Percentiles rank a stretch among this genome's conserved stretches.
These are phyloP conservation scores for Larimichthys crocea DNA, from an alignment of 2,113 vertebrate genomes.

Conservation along the genomic window DNA sequence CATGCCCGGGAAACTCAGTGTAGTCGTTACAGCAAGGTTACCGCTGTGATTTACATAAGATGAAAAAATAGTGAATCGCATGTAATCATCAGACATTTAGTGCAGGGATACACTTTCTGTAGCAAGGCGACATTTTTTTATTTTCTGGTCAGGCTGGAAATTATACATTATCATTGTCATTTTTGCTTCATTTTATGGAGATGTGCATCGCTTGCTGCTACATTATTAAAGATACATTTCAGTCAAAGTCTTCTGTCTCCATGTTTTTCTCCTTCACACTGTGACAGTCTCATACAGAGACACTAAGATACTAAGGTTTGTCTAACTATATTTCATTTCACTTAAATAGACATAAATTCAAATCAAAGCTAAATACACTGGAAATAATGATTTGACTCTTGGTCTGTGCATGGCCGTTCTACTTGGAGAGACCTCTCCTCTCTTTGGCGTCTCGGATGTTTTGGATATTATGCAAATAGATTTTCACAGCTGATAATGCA, in stretches of 20 bases:
- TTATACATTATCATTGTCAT: not conserved
- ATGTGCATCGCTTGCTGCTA: not conserved
- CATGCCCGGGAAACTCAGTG: not conserved
- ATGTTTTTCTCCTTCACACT: not conserved
- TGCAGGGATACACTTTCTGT: not conserved
- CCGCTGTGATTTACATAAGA: not conserved
- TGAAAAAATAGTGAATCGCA: not conserved
- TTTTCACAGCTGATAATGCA: not conserved
- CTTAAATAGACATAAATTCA: not conserved
- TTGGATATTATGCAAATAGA: conserved; percentile 21
- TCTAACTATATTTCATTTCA: not conserved
- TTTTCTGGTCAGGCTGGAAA: not conserved
- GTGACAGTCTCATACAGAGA: not conserved
- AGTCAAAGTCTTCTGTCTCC: not conserved
- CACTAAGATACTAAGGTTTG: not conserved
- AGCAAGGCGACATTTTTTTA: not conserved
- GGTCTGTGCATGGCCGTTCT: not conserved
- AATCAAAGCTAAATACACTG: not conserved
- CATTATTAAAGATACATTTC: not conserved
- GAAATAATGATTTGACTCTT: not conserved
- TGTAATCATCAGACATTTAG: not conserved
- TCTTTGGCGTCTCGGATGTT: conserved; percentile 1
- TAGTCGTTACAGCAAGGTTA: conserved; percentile 13
- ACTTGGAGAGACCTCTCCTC: not conserved
- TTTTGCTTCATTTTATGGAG: not conserved